Evolutionary conservation across 2,113 vertebrate genomes (phyloP).

Genomic region (Polyodon spathula): DNA sequence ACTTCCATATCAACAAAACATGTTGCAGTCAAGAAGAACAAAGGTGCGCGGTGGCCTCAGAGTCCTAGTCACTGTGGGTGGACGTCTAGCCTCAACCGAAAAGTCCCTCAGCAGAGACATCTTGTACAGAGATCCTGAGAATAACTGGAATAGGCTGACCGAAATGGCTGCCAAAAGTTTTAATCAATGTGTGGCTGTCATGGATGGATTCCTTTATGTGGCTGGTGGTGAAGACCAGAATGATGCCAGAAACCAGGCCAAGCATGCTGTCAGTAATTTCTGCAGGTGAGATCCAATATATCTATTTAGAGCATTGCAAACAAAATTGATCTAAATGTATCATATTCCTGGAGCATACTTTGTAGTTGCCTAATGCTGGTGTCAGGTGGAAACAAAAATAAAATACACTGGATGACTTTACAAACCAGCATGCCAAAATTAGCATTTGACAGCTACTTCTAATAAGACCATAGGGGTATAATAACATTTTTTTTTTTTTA

Average conservation of each 20-base stretch:
- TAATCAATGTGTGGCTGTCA: constrained; percentile 89
- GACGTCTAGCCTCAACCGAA: constrained; percentile 87
- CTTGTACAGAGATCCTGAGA: constrained; percentile 87
- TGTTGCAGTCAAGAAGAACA: constrained; percentile 91
- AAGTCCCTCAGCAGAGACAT: constrained; percentile 96
- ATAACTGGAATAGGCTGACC: constrained; percentile 85
- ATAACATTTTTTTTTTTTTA: neutral
- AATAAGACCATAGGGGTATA: too few relatives aligned
- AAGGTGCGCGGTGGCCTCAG: constrained; percentile 86
- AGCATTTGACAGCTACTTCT: too few relatives aligned
- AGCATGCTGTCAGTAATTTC: constrained; percentile 96
- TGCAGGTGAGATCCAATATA: constrained; percentile 71
- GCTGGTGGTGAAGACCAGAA: constrained; percentile 98
- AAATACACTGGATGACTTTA: too few relatives aligned
- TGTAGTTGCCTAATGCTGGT: too few relatives aligned
- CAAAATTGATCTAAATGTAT: too few relatives aligned
- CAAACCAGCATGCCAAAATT: too few relatives aligned
- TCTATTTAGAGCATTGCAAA: too few relatives aligned
- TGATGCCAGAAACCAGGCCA: constrained; percentile 95
- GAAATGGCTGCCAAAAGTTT: constrained; percentile 98
- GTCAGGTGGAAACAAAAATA: too few relatives aligned
- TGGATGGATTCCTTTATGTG: constrained; percentile 95
- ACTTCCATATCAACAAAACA: constrained; percentile 93
- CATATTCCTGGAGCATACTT: too few relatives aligned
- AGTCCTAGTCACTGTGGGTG: constrained; percentile 86